Conservation (phyloP, 2,888 invertebrate species). For the Drosophila fulvimacula region DNA sequence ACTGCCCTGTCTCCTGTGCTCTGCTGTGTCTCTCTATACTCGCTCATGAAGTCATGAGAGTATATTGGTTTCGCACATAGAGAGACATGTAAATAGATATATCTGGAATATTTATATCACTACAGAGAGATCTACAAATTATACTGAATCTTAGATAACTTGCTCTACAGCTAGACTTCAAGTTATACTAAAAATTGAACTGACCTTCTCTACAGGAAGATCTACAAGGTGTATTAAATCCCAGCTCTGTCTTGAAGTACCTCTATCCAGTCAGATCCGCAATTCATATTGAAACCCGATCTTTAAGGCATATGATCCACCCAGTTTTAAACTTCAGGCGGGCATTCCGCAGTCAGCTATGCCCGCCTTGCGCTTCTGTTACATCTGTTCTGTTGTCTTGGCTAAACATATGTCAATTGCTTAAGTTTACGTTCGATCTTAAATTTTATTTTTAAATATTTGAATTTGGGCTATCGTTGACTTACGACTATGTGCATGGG, state of each 20-base stretch:
- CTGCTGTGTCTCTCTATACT: background rate
- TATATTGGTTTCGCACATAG: background rate
- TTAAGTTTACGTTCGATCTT: conserved; percentile 9
- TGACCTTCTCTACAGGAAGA: background rate
- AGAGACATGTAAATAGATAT: too few relatives aligned
- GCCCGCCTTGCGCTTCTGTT: background rate
- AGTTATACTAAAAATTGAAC: too few relatives aligned
- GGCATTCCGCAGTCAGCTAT: background rate
- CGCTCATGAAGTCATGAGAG: background rate
- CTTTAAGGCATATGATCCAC: too few relatives aligned
- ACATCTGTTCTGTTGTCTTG: background rate
- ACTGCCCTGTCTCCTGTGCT: background rate
- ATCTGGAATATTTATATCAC: too few relatives aligned
- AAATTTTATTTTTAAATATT: conserved; percentile 12
- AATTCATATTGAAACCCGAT: too few relatives aligned
- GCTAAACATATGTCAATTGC: conserved; percentile 33
- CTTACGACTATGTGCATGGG: background rate
- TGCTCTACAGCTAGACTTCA: background rate
- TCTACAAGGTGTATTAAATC: background rate
- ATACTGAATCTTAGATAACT: background rate
- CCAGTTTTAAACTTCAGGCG: background rate
- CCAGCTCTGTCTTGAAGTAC: too few relatives aligned
- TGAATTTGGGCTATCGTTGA: conserved; percentile 8
- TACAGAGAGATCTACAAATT: background rate
- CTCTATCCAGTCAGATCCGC: too few relatives aligned